These are phyloP conservation scores for Montipora capricornis DNA, from an alignment of 64 coral and sea anemone genomes.

Conservation along the genomic window DNA sequence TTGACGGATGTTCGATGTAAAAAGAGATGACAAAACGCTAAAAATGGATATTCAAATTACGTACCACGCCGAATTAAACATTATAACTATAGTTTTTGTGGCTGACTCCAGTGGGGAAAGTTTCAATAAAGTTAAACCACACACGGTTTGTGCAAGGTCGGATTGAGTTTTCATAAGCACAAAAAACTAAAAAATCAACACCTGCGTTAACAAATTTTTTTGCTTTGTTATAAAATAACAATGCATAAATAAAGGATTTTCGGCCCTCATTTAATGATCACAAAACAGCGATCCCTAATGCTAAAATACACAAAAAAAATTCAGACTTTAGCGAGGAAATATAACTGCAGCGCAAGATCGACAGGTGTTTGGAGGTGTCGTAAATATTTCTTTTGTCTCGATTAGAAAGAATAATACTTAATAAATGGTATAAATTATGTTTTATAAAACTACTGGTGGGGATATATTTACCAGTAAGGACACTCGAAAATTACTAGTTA, in stretches of 20 bases:
- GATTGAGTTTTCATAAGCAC: background rate
- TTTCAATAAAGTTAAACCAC: background rate
- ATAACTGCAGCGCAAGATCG: background rate
- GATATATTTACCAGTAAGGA: slow-evolving; percentile 3
- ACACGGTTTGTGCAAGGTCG: background rate
- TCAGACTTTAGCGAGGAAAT: too few species aligned
- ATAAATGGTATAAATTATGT: background rate
- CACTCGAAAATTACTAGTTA: slow-evolving; percentile 26
- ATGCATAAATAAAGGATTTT: too few species aligned
- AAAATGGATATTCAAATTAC: background rate
- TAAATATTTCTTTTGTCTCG: background rate
- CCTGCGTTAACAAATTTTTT: background rate
- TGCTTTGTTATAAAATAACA: too few species aligned
- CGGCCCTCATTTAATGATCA: too few species aligned
- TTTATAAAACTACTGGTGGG: background rate
- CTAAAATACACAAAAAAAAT: too few species aligned
- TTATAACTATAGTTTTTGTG: background rate
- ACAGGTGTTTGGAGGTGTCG: background rate
- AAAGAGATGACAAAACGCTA: background rate
- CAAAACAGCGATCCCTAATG: too few species aligned
- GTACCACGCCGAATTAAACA: background rate
- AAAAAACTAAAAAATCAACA: background rate
- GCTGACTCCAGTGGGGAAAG: background rate
- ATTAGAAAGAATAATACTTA: background rate
- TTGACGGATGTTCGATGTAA: background rate